These are phyloP conservation scores for Paradoxurus hermaphroditus DNA, from an alignment of 2,113 vertebrate species.

Conservation along the genomic window DNA sequence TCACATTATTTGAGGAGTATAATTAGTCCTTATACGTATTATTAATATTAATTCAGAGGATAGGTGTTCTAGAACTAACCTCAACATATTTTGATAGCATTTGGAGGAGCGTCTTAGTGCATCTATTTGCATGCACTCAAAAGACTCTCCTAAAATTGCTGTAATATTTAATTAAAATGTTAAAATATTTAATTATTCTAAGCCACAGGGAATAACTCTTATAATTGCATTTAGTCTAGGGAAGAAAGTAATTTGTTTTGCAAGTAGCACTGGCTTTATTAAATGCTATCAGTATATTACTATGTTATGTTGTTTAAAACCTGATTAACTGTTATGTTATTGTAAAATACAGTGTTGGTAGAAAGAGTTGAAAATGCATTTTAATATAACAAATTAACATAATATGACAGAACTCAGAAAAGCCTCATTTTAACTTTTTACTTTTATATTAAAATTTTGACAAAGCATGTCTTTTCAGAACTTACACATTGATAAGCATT, in stretches of 20 bases:
- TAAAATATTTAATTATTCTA: slow-evolving; percentile 84
- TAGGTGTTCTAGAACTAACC: slow-evolving; percentile 64
- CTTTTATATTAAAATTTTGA: slow-evolving; percentile 21
- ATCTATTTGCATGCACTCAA: slow-evolving; percentile 64
- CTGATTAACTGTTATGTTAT: slow-evolving; percentile 76
- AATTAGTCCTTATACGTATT: slow-evolving; percentile 69
- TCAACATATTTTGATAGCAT: slow-evolving; percentile 66
- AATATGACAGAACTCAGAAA: slow-evolving; percentile 59
- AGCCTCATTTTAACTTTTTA: slow-evolving; percentile 41
- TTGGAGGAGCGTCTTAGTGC: slow-evolving; percentile 57
- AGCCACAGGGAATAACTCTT: slow-evolving; percentile 75
- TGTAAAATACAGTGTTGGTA: slow-evolving; percentile 53
- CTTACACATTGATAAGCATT: not conserved
- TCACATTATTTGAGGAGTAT: slow-evolving; percentile 50
- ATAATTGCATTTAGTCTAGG: slow-evolving; percentile 79
- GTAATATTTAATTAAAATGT: slow-evolving; percentile 85
- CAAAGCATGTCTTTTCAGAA: slow-evolving; percentile 25
- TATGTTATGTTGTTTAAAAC: slow-evolving; percentile 78
- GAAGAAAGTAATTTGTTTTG: slow-evolving; percentile 81
- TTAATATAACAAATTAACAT: slow-evolving; percentile 75
- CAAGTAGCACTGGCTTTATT: slow-evolving; percentile 73
- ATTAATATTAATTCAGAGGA: slow-evolving; percentile 67
- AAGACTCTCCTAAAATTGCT: slow-evolving; percentile 75
- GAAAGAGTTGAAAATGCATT: slow-evolving; percentile 73
- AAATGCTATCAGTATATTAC: slow-evolving; percentile 72